These are phyloP conservation scores for Trichonephila clavipes DNA, from an alignment of 1,140 invertebrate species.

Conservation along the genomic window DNA sequence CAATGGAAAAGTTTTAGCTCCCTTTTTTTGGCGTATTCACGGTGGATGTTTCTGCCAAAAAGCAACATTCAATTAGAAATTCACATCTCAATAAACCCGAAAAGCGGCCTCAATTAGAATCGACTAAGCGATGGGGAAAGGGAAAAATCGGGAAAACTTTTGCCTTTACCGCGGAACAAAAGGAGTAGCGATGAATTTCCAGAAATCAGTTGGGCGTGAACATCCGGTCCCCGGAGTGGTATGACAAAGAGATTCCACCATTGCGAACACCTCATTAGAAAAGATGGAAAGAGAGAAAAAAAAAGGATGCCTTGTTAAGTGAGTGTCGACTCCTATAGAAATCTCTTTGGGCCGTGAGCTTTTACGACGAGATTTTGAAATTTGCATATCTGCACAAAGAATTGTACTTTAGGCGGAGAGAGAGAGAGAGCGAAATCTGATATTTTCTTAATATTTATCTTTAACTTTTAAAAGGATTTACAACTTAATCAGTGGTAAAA, in stretches of 20 bases:
- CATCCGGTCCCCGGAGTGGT: neutral
- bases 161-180: neutral
- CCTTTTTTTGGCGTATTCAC: neutral
- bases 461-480: too few relatives aligned
- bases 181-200: neutral
- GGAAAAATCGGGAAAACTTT: neutral
- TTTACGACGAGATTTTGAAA: neutral
- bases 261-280: neutral
- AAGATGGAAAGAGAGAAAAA: neutral
- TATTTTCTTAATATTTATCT: too few relatives aligned
- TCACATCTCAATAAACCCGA: conserved; percentile 16
- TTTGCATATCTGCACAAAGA: neutral
- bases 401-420: too few relatives aligned
- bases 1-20: neutral
- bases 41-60: neutral
- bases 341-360: neutral
- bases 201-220: conserved; percentile 1
- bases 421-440: too few relatives aligned
- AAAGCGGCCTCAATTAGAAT: neutral
- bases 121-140: neutral
- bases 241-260: neutral
- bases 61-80: conserved; percentile 35
- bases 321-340: conserved; percentile 12
- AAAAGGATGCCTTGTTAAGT: neutral
- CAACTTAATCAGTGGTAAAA: too few relatives aligned